Percentiles rank a stretch among this genome's conserved stretches.
These are phyloP conservation scores for Carettochelys insculpta DNA, from an alignment of 2,113 vertebrate genomes.

Conservation along the genomic window DNA sequence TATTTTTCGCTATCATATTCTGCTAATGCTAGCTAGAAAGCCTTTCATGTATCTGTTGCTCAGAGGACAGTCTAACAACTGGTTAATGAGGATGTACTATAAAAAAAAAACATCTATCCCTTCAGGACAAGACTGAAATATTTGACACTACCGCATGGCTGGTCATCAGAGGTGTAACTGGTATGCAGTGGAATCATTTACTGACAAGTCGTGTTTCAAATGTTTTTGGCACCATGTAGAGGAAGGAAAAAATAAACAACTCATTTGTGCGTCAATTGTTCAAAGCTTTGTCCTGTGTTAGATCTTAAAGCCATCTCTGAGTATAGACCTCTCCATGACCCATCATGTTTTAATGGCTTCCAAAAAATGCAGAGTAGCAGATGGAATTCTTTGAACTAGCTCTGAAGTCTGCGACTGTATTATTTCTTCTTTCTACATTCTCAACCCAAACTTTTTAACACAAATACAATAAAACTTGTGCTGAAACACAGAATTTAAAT, in stretches of 20 bases:
- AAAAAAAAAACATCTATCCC: slow-evolving; percentile 51
- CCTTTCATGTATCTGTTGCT: background rate
- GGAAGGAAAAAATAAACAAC: slow-evolving; percentile 45
- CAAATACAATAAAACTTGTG: background rate
- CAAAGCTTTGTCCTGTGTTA: slow-evolving; percentile 61
- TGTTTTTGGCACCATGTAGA: slow-evolving; percentile 27
- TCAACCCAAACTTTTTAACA: background rate
- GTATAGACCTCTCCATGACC: background rate
- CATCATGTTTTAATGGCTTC: slow-evolving; percentile 1
- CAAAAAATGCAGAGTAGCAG: background rate
- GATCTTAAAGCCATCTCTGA: background rate
- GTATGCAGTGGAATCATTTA: slow-evolving; percentile 63
- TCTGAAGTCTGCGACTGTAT: background rate
- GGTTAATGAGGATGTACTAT: slow-evolving; percentile 57
- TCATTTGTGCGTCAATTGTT: slow-evolving; percentile 74
- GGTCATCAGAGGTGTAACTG: slow-evolving; percentile 61
- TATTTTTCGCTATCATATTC: background rate
- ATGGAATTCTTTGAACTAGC: background rate
- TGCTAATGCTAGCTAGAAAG: slow-evolving; percentile 17
- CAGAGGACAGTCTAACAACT: slow-evolving; percentile 47
- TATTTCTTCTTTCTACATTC: background rate
- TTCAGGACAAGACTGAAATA: slow-evolving; percentile 21
- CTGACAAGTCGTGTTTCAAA: slow-evolving; percentile 72
- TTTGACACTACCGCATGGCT: slow-evolving; percentile 58
- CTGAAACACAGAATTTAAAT: background rate